Percentiles rank a stretch among this genome's conserved stretches.
These are phyloP conservation scores for Rhadina sibilatrix DNA, from an alignment of 2,113 vertebrate genomes.

Conservation along the genomic window DNA sequence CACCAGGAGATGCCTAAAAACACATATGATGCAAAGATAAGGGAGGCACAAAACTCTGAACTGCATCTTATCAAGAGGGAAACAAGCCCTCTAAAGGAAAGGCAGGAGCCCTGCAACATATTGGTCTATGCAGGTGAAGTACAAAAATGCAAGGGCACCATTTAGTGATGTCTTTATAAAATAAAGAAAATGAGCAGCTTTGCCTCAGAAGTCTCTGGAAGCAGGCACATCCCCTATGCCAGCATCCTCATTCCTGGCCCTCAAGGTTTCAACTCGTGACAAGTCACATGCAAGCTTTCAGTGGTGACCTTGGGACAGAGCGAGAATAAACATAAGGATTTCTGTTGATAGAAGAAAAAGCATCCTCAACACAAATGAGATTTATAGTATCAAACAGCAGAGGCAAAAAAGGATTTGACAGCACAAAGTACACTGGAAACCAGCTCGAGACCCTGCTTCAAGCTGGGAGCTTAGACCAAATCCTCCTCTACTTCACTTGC, in stretches of 20 bases:
- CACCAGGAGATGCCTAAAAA: background rate
- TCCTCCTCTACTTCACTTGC: background rate
- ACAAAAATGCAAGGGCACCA: background rate
- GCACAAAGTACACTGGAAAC: background rate
- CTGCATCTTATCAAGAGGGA: background rate
- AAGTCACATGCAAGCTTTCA: background rate
- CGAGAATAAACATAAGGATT: background rate
- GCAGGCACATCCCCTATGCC: background rate
- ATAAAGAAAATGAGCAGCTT: background rate
- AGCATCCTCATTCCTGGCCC: background rate
- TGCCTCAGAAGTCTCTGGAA: background rate
- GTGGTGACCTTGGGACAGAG: background rate
- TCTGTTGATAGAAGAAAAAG: background rate
- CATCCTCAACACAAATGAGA: background rate
- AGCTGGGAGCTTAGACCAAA: background rate
- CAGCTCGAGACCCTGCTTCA: background rate
- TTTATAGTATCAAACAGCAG: background rate
- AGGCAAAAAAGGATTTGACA: background rate
- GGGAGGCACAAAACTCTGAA: background rate
- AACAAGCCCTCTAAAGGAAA: background rate
- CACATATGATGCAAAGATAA: background rate
- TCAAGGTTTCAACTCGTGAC: background rate
- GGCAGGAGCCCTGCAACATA: background rate
- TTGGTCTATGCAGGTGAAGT: background rate
- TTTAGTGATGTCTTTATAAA: background rate